Evolutionary conservation across 2,888 invertebrate genomes (phyloP).

Genomic region (Xestia rhomboidea): DNA sequence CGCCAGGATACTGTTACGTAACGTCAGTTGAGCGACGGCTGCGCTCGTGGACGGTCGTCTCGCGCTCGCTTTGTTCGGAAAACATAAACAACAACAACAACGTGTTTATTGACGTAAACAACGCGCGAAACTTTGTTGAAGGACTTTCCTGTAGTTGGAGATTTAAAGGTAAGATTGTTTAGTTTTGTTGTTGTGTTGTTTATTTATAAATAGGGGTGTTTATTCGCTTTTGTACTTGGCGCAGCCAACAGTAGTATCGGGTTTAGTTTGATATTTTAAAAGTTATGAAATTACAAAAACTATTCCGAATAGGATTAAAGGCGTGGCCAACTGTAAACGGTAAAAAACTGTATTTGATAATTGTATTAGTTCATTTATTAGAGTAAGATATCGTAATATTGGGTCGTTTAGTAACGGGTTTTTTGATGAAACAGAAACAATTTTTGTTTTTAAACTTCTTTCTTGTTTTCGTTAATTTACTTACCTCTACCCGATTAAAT

Average conservation of each 20-base stretch:
- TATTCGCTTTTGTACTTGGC: conserved; percentile 1
- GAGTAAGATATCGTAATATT: not conserved
- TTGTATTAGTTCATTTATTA: not conserved
- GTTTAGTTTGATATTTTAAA: not conserved
- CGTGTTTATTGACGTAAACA: conserved; percentile 89
- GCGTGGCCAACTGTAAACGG: not conserved
- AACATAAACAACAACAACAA: conserved; percentile 90
- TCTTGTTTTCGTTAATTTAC: not conserved
- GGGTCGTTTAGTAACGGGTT: not conserved
- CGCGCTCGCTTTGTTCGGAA: conserved; percentile 63
- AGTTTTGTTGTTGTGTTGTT: conserved; percentile 50
- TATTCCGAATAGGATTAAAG: not conserved
- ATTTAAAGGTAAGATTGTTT: conserved; percentile 67
- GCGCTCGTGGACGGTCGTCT: conserved; percentile 78
- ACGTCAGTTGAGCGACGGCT: conserved; percentile 84
- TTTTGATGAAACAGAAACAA: not conserved
- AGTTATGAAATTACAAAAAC: not conserved
- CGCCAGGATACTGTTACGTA: conserved; percentile 87
- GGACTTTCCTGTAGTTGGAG: conserved; percentile 68
- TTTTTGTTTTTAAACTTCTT: not conserved
- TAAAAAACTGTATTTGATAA: not conserved
- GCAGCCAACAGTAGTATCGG: not conserved
- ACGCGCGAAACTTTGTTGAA: conserved; percentile 71
- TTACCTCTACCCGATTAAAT: not conserved
- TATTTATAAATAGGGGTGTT: conserved; percentile 32